Base-by-base conservation (phyloP, 2,113 vertebrate genomes). In the Prunella fulvescens region DNA sequence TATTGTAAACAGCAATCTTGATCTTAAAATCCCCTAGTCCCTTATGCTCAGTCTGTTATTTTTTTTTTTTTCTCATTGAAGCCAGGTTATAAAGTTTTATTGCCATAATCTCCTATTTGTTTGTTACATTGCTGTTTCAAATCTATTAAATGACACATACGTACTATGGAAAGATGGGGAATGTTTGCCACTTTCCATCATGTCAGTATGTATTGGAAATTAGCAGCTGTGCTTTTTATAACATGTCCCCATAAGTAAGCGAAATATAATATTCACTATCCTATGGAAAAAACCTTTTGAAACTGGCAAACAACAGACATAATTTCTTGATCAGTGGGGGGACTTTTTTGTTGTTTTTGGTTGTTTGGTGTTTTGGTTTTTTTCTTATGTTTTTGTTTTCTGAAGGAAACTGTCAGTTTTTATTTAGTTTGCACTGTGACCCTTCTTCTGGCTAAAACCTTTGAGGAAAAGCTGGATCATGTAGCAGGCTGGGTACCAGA, bases 271-370 rank as follows among this genome's bases (percentile, higher is more conserved):
- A 39, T 20, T 10, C 4, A 5, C 10, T 54, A n/a, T 25, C 19
- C 71, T 37, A 22, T 33, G 24, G 81, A 66, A 4, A 48, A 78
- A 61, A 44, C 7, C 37, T 64, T 40, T 37, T 65, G 64, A 81
- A 86, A 66, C 9, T 44, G 15, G 7, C 11, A 84, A 61, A 39
- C 3, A 53, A 17, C 14, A 54, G 10, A 6, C 0, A 0, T 44
- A 0, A 35, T 29, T 79, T 76, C 53, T 25, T 47, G 16, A 12
- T 53, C 22, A n/a, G 6, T 14, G 28, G 5, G 7, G 6, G 10
- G 4, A 3, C 4, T 31, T 12, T 6, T 39, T 13, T 28, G 26
- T 45, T 31, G 18, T 10, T 6, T 19, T n/a, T 3, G 5, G 26
- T 24, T 29, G 19, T 10, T 9, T 8, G 5, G 44, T 17, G 3